Evolutionary conservation across 2,113 vertebrate species (phyloP).

Genomic region (Sylvicapra grimmia): DNA sequence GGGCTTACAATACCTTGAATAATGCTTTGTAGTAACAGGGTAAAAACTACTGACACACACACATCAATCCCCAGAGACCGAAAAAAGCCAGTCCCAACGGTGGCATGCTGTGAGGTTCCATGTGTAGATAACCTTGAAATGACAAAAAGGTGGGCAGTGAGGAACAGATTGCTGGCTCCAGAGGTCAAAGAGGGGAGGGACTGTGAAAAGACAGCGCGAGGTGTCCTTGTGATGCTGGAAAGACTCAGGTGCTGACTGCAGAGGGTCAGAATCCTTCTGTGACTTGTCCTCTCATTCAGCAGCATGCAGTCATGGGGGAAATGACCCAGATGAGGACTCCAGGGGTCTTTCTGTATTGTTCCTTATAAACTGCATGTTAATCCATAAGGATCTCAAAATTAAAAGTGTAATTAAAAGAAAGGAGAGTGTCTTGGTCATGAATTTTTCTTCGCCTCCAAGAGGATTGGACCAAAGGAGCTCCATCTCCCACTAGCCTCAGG

Average conservation of each 20-base stretch:
- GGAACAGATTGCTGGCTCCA: background rate
- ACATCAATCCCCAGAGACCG: background rate
- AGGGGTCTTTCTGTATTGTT: background rate
- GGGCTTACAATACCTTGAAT: background rate
- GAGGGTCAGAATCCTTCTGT: rapidly evolving
- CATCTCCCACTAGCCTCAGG: background rate
- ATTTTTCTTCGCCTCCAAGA: background rate
- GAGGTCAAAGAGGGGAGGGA: background rate
- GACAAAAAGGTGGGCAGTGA: background rate
- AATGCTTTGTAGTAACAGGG: background rate
- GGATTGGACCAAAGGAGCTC: background rate
- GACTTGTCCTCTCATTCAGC: background rate
- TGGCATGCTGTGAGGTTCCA: background rate
- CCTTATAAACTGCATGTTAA: background rate
- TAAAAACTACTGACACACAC: background rate
- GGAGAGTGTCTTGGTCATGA: background rate
- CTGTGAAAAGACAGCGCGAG: background rate
- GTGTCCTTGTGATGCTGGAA: background rate
- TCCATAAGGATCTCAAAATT: background rate
- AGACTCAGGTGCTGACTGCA: too few relatives aligned
- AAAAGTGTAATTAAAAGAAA: background rate
- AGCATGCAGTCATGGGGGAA: background rate
- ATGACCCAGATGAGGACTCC: too few relatives aligned
- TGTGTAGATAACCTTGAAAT: background rate
- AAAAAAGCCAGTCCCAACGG: background rate